Percentiles rank a stretch among this genome's conserved stretches.
Conservation (phyloP, 2,113 vertebrate genomes). For the Pelodiscus sinensis region DNA sequence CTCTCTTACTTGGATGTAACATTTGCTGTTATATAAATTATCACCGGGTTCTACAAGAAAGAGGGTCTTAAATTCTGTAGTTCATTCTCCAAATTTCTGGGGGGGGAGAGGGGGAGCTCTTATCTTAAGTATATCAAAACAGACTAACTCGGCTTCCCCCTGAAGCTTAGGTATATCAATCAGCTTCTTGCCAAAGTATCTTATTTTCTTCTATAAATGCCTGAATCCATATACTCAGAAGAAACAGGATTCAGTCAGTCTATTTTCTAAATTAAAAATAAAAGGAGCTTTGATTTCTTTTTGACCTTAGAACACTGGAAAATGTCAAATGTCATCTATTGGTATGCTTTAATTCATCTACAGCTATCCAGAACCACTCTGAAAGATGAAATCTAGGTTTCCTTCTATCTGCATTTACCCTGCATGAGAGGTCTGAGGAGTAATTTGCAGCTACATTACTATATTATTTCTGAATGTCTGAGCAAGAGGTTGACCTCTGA, state of each 20-base stretch:
- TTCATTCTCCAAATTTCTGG: slow-evolving; percentile 23
- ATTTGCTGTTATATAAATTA: slow-evolving; percentile 19
- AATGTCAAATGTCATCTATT: neutral
- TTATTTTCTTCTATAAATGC: neutral
- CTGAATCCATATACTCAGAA: neutral
- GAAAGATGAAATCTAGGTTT: neutral
- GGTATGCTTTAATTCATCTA: neutral
- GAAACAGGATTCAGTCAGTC: neutral
- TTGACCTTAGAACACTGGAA: neutral
- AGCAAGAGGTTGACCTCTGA: neutral
- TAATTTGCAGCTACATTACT: slow-evolving; percentile 1
- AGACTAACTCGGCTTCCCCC: neutral
- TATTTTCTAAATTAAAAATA: neutral
- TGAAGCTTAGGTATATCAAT: neutral
- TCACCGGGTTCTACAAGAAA: neutral
- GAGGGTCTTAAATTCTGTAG: neutral
- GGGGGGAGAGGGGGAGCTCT: neutral
- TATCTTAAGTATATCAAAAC: too few relatives aligned
- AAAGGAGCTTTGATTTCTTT: neutral
- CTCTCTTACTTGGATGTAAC: slow-evolving; percentile 5
- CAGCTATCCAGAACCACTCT: neutral
- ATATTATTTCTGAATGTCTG: neutral
- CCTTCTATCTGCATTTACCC: neutral
- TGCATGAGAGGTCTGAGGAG: neutral
- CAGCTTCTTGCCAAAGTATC: neutral